Evolutionary conservation across 2,113 vertebrate genomes (phyloP).

Genomic region (Cathartes aura): DNA sequence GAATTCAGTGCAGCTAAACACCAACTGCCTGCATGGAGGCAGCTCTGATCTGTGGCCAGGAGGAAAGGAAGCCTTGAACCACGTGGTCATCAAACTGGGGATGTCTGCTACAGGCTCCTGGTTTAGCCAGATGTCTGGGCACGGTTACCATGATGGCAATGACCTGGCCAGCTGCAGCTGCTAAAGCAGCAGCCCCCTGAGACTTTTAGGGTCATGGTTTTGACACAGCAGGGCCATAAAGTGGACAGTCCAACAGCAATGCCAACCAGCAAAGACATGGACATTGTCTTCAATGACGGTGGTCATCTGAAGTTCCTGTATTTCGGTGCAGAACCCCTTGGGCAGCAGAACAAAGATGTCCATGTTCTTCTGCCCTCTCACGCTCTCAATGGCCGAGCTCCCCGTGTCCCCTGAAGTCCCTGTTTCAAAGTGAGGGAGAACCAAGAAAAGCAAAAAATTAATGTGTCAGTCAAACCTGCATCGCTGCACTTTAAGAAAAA

Average conservation of each 20-base stretch:
- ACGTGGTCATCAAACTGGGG: neutral
- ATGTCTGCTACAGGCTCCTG: neutral
- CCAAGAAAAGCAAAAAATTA: neutral
- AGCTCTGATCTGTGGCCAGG: neutral
- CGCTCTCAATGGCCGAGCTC: slow-evolving; percentile 88
- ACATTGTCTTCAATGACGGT: slow-evolving; percentile 88
- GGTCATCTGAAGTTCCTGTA: slow-evolving; percentile 94
- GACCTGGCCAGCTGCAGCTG: neutral
- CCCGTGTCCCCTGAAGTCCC: slow-evolving; percentile 95
- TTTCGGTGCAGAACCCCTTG: slow-evolving; percentile 80
- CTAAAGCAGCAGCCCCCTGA: neutral
- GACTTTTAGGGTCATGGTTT: neutral
- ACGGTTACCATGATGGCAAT: neutral
- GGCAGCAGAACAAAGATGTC: slow-evolving; percentile 90
- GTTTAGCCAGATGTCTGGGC: neutral
- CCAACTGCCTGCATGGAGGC: neutral
- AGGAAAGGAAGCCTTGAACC: neutral
- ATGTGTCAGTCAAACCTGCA: fast-evolving
- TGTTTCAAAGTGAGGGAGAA: slow-evolving; percentile 47
- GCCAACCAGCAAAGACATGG: slow-evolving; percentile 87
- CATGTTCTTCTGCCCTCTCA: slow-evolving; percentile 80
- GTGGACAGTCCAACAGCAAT: neutral
- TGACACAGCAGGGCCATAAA: neutral
- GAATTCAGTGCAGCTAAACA: neutral
- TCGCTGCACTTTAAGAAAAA: neutral